phyloP scores from a whole-genome alignment of 2,888 invertebrate genomes.

The Campaea margaritaria region DNA sequence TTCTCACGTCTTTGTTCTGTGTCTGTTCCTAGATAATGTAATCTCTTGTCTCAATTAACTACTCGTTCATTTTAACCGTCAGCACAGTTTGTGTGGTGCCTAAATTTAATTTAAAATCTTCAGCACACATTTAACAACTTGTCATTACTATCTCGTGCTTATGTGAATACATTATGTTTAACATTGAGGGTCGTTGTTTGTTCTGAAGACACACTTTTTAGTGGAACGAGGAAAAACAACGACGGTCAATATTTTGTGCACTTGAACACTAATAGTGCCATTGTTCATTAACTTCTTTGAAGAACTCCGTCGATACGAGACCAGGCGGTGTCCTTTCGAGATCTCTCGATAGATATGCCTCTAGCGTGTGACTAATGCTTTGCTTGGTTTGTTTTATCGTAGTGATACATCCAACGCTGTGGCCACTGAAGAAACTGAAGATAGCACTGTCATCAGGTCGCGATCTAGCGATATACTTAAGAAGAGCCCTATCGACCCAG shows the following conservation, averaged over 20 bases:
- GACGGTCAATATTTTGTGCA: conserved; percentile 77
- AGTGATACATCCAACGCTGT: conserved; percentile 83
- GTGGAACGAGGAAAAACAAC: conserved; percentile 52
- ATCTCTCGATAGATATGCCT: conserved; percentile 75
- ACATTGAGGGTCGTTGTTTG: conserved; percentile 78
- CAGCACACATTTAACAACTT: conserved; percentile 79
- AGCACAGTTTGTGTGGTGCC: conserved; percentile 81
- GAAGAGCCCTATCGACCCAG: conserved; percentile 86
- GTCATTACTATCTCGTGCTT: conserved; percentile 79
- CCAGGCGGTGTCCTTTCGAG: conserved; percentile 73
- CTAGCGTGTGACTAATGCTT: conserved; percentile 86
- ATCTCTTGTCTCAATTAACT: conserved; percentile 71
- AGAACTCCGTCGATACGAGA: conserved; percentile 76
- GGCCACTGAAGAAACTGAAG: conserved; percentile 82
- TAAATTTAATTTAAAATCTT: conserved; percentile 68
- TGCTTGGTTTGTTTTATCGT: conserved; percentile 85
- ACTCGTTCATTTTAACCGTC: conserved; percentile 58
- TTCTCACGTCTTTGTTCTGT: conserved; percentile 34
- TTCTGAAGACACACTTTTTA: conserved; percentile 46
- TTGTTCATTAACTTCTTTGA: conserved; percentile 81
- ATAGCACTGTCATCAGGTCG: conserved; percentile 86
- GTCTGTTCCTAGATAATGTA: conserved; percentile 69
- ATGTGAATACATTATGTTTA: conserved; percentile 79
- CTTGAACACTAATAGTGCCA: conserved; percentile 82
- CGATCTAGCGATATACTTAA: conserved; percentile 91